Percentiles rank a stretch among this genome's conserved stretches.
These are phyloP conservation scores for Scylla paramamosain DNA, from an alignment of 1,140 invertebrate genomes.

Conservation along the genomic window DNA sequence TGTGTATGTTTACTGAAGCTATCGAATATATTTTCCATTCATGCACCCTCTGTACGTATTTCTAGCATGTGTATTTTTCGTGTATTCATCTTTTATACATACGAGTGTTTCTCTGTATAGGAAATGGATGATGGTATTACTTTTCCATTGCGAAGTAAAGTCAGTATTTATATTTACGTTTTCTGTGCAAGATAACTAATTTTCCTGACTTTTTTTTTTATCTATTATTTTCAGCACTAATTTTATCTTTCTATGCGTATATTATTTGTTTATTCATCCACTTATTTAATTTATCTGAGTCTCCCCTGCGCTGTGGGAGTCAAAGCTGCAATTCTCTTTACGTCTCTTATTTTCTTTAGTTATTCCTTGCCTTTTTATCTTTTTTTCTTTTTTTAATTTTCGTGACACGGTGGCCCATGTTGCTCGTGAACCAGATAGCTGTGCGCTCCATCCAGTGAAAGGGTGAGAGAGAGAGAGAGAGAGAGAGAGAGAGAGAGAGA, in stretches of 20 bases:
- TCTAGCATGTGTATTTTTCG: background rate
- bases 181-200: background rate
- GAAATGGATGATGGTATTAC: too few relatives aligned
- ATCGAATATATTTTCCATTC: too few relatives aligned
- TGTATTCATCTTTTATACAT: background rate
- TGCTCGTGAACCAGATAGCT: background rate
- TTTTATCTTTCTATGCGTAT: too few relatives aligned
- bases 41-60: background rate
- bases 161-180: background rate
- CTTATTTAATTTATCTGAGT: background rate
- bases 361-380: background rate
- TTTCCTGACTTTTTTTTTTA: too few relatives aligned
- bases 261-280: background rate
- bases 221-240: background rate
- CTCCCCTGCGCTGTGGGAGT: background rate
- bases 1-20: background rate
- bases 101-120: too few relatives aligned
- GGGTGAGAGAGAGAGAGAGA: background rate
- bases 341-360: background rate
- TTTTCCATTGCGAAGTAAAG: too few relatives aligned
- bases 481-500: background rate
- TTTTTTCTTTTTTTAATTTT: conserved; percentile 22
- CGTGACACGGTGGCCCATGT: background rate
- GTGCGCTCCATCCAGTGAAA: conserved; percentile 7
- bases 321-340: background rate